Evolutionary conservation across 2,888 invertebrate genomes (phyloP).

Genomic region (Drosophila nr. fundita): DNA sequence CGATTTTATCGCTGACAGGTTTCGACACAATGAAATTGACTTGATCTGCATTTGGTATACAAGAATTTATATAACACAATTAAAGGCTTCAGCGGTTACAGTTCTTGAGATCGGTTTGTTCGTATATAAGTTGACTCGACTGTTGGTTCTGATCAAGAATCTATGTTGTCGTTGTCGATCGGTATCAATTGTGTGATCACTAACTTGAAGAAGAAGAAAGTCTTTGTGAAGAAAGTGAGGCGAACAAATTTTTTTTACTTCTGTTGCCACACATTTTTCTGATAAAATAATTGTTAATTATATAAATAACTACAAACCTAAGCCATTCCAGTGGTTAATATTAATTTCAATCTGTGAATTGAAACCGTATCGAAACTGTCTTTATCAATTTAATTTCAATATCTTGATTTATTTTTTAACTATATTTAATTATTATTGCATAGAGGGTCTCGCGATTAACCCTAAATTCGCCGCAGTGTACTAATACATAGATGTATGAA

Average conservation of each 20-base stretch:
- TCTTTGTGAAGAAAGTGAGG: too few relatives aligned
- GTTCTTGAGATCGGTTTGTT: not conserved
- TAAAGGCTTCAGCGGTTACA: not conserved
- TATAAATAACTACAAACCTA: not conserved
- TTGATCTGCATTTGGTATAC: not conserved
- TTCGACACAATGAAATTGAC: not conserved
- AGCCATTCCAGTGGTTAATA: not conserved
- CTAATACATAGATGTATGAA: not conserved
- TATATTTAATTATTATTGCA: not conserved
- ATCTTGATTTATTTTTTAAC: not conserved
- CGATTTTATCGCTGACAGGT: not conserved
- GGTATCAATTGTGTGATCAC: too few relatives aligned
- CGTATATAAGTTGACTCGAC: not conserved
- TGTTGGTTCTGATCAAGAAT: not conserved
- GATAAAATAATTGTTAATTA: not conserved
- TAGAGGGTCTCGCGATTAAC: too few relatives aligned
- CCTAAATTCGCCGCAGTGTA: slow-evolving; percentile 22
- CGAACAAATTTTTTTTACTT: too few relatives aligned
- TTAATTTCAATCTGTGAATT: not conserved
- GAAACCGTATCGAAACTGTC: not conserved
- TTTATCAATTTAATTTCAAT: not conserved
- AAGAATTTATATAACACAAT: not conserved
- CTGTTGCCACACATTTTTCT: too few relatives aligned
- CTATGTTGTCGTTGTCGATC: not conserved
- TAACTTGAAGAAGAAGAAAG: too few relatives aligned